Percentiles rank a stretch among this genome's conserved stretches.
Evolutionary conservation across 1,140 invertebrate species (phyloP).

Genomic region (Cepaea nemoralis): DNA sequence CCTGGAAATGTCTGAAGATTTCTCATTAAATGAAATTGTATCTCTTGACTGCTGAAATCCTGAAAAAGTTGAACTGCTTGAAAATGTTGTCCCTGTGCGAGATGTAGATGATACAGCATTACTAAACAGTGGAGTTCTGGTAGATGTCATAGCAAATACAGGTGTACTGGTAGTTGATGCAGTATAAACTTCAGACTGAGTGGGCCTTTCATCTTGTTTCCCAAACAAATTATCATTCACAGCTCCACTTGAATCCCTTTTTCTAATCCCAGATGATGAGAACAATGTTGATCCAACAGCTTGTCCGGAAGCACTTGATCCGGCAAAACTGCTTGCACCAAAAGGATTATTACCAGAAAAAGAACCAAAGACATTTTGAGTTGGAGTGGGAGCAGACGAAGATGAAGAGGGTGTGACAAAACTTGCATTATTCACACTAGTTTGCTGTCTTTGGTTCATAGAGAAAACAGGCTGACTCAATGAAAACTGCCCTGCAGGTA

Average conservation of each 20-base stretch:
- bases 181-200: neutral
- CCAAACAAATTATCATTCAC: neutral
- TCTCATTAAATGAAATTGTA: neutral
- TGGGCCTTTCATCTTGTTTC: neutral
- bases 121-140: neutral
- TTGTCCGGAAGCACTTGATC: neutral
- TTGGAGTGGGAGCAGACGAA: neutral
- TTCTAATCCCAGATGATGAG: neutral
- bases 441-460: neutral
- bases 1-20: neutral
- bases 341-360: neutral
- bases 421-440: neutral
- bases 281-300: neutral
- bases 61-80: neutral
- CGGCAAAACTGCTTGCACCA: no score
- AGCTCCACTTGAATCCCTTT: slow-evolving; percentile 1
- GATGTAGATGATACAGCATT: neutral
- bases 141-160: neutral
- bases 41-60: neutral
- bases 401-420: neutral
- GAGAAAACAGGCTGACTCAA: neutral
- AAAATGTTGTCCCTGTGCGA: neutral
- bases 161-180: neutral
- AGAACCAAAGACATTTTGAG: slow-evolving; percentile 4
- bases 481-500: neutral